Conservation (phyloP, 2,113 vertebrate genomes). For the Bettongia penicillata region DNA sequence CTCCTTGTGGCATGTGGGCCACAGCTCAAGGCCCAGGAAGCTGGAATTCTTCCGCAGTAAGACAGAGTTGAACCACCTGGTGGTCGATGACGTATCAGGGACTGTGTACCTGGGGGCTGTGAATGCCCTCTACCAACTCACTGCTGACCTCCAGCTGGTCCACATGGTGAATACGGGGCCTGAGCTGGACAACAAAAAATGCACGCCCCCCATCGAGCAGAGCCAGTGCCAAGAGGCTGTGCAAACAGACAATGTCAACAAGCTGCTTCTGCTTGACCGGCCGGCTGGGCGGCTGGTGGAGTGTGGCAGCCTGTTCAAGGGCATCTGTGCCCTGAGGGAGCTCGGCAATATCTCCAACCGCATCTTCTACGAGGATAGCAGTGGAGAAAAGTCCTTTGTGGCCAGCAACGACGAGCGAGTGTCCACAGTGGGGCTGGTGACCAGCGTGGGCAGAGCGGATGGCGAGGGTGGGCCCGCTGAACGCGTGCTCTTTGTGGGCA, state of each 20-base stretch:
- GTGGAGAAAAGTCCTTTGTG: constrained; percentile 96
- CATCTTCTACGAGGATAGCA: constrained; percentile 90
- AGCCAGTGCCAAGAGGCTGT: constrained; percentile 87
- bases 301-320: constrained; percentile 95
- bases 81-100: constrained; percentile 85
- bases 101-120: constrained; percentile 93
- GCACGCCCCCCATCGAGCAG: constrained; percentile 93
- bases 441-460: constrained; percentile 70
- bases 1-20: constrained; percentile 55
- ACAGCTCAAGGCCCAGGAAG: constrained; percentile 73
- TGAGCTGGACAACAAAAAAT: constrained; percentile 87
- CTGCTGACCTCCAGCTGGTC: constrained; percentile 79
- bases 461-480: not conserved
- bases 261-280: constrained; percentile 91
- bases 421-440: constrained; percentile 93
- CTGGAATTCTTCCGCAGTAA: constrained; percentile 79
- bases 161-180: constrained; percentile 85
- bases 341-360: constrained; percentile 85
- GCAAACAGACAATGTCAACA: constrained; percentile 91
- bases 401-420: constrained; percentile 92
- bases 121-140: constrained; percentile 92
- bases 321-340: constrained; percentile 92
- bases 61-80: constrained; percentile 92
- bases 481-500: constrained; percentile 92
- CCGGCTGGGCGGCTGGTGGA: constrained; percentile 85